A percentile compares a stretch with the other conserved stretches of the same genome.
These are phyloP conservation scores for Pteropus rufus DNA, from an alignment of 2,797 vertebrate species.

Conservation along the genomic window DNA sequence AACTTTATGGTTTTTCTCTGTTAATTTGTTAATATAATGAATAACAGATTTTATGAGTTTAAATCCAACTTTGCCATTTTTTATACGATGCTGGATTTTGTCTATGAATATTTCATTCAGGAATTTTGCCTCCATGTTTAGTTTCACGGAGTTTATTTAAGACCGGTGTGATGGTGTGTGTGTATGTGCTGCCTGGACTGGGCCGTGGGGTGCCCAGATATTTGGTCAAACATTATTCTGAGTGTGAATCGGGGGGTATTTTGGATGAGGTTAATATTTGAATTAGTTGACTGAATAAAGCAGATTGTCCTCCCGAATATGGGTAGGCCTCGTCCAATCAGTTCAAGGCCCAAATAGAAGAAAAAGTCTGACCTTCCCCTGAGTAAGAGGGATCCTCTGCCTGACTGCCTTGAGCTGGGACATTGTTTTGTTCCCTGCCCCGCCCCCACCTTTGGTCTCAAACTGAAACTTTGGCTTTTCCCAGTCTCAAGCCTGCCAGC, in stretches of 20 bases:
- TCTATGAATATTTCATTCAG: neutral
- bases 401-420: neutral
- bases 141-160: neutral
- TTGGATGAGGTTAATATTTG: neutral
- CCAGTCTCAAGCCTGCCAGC: neutral
- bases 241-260: neutral
- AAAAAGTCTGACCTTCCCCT: neutral
- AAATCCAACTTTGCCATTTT: neutral
- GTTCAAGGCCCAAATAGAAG: neutral
- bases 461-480: neutral
- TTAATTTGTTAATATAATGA: neutral
- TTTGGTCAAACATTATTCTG: neutral
- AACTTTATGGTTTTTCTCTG: neutral
- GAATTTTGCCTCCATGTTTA: neutral
- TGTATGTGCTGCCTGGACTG: neutral
- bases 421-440: neutral
- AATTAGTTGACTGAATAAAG: neutral
- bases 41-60: neutral
- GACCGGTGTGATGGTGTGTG: neutral
- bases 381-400: neutral
- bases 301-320: neutral
- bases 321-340: neutral
- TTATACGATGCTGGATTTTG: neutral
- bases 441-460: neutral
- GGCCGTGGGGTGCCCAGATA: neutral